Base-by-base conservation (phyloP, 1,140 invertebrate species). In the Drosophila ananassae region DNA sequence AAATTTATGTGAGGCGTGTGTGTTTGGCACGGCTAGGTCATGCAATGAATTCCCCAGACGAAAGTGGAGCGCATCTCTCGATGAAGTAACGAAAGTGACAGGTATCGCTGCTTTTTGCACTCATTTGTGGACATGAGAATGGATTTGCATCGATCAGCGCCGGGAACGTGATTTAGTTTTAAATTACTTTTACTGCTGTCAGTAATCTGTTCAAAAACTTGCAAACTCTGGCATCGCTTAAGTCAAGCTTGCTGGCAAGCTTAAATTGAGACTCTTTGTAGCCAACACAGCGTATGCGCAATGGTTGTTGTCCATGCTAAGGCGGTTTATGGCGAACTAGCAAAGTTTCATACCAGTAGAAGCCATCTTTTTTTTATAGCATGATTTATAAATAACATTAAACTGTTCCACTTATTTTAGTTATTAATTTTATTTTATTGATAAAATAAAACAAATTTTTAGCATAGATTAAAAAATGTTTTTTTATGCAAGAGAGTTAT, bases 41-140 rank as follows among this genome's bases (percentile, higher is more conserved):
- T 66, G 73, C 21, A 56, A 69, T 39, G 39, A 73, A 71, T 60
- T n/a, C 21, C 63, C 56, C 22, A 24, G 55, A 41, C 71, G 47
- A 39, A 63, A 89, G 69, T 82, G 74, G 77, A 81, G 84, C 82
- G 77, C 81, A 87, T 87, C 82, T 82, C 59, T 44, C 63, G 80
- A 87, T 87, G 82, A 87, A 87, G 67, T 71, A 87, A 85, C 85
- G 79, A 87, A 89, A 80, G 82, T 81, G 66, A 82, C 63, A 75
- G 64, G 76, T 72, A 58, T 66, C 61, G 64, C 44, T 47, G 25
- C 24, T 56, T 62, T 59, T 71, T 73, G 60, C 55, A 48, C 67
- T 77, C 55, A 48, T 67, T 59, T 53, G 50, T 73, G 41, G 50
- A 73, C 64, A 73, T 63, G 82, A 87, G 82, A 87, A 89, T 87